A percentile compares a stretch with the other conserved stretches of the same genome.
Evolutionary conservation across 1,140 invertebrate species (phyloP).

Genomic region (Brachionus manjavacas): DNA sequence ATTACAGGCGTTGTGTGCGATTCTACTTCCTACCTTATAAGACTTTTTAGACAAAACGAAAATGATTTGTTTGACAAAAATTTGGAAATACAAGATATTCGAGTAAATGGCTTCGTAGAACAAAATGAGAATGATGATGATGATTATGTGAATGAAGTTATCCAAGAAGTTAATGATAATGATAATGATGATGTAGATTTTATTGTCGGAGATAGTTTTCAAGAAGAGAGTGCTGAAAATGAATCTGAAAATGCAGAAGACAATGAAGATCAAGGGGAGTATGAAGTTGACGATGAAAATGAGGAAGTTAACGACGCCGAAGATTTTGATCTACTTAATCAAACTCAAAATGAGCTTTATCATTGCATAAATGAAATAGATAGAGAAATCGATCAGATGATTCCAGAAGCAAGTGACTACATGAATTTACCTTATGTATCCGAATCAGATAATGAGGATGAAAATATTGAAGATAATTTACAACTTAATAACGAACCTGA

Average conservation of each 20-base stretch:
- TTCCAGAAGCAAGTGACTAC: background rate
- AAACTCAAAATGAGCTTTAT: background rate
- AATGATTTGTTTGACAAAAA: background rate
- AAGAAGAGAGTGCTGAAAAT: background rate
- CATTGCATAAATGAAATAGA: background rate
- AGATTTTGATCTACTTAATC: background rate
- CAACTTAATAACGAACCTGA: background rate
- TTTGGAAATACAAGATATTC: slow-evolving; percentile 69
- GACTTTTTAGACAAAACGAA: slow-evolving; percentile 2
- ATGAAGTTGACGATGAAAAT: background rate
- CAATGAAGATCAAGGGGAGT: background rate
- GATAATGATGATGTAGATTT: background rate
- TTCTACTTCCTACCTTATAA: background rate
- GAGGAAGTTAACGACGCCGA: background rate
- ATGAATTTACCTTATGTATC: background rate
- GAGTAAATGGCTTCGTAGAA: slow-evolving; percentile 92
- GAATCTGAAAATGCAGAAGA: background rate
- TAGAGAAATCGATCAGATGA: background rate
- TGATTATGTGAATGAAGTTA: background rate
- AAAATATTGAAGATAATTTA: background rate
- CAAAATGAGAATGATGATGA: slow-evolving; percentile 73
- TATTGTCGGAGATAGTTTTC: background rate
- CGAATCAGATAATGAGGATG: background rate
- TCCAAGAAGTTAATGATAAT: background rate
- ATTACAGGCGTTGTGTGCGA: background rate